Evolutionary conservation across 2,888 invertebrate species (phyloP), one percentile per base, ranked within the genome.

Genomic region (Apodemia duryi): DNA sequence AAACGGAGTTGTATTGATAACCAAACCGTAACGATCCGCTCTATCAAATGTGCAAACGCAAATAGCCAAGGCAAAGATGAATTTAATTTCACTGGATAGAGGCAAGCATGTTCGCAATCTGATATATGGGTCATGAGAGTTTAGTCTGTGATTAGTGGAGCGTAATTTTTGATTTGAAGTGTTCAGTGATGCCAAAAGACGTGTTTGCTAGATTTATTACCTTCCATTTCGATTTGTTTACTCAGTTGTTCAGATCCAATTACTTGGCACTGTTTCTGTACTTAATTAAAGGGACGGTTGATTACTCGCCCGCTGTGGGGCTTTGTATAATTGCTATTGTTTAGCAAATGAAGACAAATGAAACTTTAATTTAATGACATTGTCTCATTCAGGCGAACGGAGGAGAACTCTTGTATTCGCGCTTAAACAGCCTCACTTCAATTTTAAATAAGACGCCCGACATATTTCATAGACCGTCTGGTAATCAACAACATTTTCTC

Each of bases 321-420:
- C 89, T 89, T 88, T 90, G 89, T 91, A 90, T 91, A 91, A 91
- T 91, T 91, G 91, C 91, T 91, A 90, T 91, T 91, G 91, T 91
- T 91, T 91, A 91, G 91, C 89, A 91, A 91, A 91, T 91, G 90
- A 90, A 91, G 91, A 91, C 91, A 91, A 91, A 91, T 91, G 89
- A 91, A 91, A 91, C 88, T 91, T 91, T 91, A 91, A 91, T 91
- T 91, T 91, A 91, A 90, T 88, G 91, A 87, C 88, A 89, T 82
- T 89, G 89, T 89, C 90, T 88, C 85, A 81, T 85, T 88, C 87
- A 88, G 84, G 81, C 80, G 79, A 80, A 81, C 81, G 78, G 7
- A 76, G 84, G 85, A 85, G 85, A 85, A 85, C 76, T 81, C 78
- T 77, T 77, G 82, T 76, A 73, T 80, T 78, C 78, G 73, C 77